Conservation (phyloP, 2,113 vertebrate genomes). For the Asarcornis scutulata region DNA sequence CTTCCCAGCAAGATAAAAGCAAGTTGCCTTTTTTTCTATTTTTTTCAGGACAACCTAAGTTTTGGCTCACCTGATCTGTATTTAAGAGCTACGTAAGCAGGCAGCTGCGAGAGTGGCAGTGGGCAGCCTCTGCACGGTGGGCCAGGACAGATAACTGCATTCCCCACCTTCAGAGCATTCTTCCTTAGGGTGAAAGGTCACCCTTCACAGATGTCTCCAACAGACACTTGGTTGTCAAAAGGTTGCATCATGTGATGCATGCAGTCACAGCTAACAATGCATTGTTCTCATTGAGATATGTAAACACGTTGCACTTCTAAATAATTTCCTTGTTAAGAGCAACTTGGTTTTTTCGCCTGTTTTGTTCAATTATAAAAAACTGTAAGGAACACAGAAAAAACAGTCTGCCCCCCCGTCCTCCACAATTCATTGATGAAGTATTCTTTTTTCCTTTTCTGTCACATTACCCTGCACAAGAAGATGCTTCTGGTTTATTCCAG, state of each 20-base stretch:
- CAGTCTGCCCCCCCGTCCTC: not conserved
- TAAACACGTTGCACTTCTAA: conserved; percentile 66
- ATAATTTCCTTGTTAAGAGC: conserved; percentile 64
- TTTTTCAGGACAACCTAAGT: conserved; percentile 5
- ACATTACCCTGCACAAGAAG: not conserved
- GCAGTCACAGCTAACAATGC: conserved; percentile 84
- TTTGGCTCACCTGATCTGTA: not conserved
- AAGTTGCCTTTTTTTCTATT: not conserved
- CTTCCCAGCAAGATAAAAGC: not conserved
- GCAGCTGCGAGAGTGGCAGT: not conserved
- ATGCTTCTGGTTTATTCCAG: conserved; percentile 23
- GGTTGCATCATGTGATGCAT: conserved; percentile 83
- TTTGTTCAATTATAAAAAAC: conserved; percentile 46
- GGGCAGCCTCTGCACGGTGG: conserved; percentile 76
- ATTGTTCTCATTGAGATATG: conserved; percentile 72
- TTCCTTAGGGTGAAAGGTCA: conserved; percentile 90
- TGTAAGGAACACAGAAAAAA: not conserved
- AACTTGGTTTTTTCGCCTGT: not conserved
- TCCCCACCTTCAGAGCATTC: conserved; percentile 90
- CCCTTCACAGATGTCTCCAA: conserved; percentile 89
- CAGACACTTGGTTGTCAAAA: conserved; percentile 91
- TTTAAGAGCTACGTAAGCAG: not conserved
- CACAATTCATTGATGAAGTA: not conserved
- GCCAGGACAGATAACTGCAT: conserved; percentile 78
- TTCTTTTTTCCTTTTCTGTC: conserved; percentile 21